Percentiles rank a stretch among this genome's conserved stretches.
phyloP scores from a whole-genome alignment of 2,888 invertebrate species.

The Eumerus sabulonum region DNA sequence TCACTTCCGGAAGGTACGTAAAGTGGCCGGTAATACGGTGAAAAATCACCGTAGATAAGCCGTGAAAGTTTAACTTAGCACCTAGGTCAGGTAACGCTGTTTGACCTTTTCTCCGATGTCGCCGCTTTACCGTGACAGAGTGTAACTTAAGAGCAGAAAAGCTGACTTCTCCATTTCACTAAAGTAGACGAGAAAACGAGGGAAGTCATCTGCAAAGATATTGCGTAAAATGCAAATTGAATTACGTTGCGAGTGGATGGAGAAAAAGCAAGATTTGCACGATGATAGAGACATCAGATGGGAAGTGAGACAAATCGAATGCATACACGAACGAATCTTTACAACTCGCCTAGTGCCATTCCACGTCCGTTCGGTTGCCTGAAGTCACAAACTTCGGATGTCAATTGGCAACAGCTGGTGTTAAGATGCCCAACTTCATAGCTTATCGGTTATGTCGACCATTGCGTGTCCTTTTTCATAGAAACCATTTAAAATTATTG shows the following conservation, averaged over 20 bases:
- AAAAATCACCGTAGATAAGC: conserved; percentile 43
- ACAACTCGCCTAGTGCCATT: background rate
- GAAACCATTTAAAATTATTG: conserved; percentile 11
- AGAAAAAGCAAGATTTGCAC: conserved; percentile 6
- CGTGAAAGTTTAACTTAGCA: conserved; percentile 41
- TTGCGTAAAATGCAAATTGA: conserved; percentile 42
- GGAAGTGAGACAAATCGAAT: conserved; percentile 4
- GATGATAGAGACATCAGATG: conserved; percentile 5
- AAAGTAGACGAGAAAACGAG: conserved; percentile 4
- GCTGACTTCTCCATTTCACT: conserved; percentile 5
- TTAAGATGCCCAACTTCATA: conserved; percentile 4
- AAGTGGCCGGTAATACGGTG: conserved; percentile 45
- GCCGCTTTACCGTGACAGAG: conserved; percentile 22
- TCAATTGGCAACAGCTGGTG: background rate
- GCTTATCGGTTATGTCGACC: background rate
- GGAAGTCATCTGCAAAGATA: conserved; percentile 12
- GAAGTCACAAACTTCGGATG: too few species aligned
- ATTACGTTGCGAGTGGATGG: conserved; percentile 22
- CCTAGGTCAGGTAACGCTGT: conserved; percentile 46
- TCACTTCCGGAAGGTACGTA: conserved; percentile 16
- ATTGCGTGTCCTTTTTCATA: background rate
- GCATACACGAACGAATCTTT: background rate
- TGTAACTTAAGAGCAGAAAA: conserved; percentile 42
- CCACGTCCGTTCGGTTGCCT: too few species aligned
- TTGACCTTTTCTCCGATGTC: conserved; percentile 36